These are phyloP conservation scores for Eulemur albifrons DNA, from an alignment of 2,797 vertebrate species.

Conservation along the genomic window DNA sequence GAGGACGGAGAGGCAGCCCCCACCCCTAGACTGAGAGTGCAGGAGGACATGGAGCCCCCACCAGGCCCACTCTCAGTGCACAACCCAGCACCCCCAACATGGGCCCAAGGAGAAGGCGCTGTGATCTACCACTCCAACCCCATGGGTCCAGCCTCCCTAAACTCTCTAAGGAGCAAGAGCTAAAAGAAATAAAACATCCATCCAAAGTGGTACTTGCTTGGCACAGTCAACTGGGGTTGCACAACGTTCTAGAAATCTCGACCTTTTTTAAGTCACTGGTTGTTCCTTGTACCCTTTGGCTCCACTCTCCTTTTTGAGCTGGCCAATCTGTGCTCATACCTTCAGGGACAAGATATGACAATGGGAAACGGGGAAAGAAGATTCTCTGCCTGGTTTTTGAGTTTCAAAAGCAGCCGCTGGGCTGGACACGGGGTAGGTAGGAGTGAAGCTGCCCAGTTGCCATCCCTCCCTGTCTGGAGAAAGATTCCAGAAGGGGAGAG, in stretches of 20 bases:
- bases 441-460: neutral
- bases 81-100: neutral
- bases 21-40: neutral
- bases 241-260: neutral
- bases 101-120: neutral
- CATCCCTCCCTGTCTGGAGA: rapidly evolving
- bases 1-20: neutral
- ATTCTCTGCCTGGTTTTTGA: neutral
- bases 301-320: rapidly evolving
- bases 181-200: neutral
- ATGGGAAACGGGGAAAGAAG: neutral
- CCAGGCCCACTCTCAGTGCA: neutral
- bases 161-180: neutral
- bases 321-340: neutral
- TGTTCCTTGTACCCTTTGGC: neutral
- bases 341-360: neutral
- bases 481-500: neutral
- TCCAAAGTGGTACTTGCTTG: neutral
- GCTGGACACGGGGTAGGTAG: neutral
- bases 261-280: too few species aligned
- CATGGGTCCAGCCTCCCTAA: rapidly evolving
- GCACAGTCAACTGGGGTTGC: rapidly evolving
- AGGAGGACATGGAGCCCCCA: neutral
- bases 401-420: neutral
- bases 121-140: rapidly evolving